Evolutionary conservation across 1,140 invertebrate species (phyloP).

Genomic region (Leptinotarsa texana): DNA sequence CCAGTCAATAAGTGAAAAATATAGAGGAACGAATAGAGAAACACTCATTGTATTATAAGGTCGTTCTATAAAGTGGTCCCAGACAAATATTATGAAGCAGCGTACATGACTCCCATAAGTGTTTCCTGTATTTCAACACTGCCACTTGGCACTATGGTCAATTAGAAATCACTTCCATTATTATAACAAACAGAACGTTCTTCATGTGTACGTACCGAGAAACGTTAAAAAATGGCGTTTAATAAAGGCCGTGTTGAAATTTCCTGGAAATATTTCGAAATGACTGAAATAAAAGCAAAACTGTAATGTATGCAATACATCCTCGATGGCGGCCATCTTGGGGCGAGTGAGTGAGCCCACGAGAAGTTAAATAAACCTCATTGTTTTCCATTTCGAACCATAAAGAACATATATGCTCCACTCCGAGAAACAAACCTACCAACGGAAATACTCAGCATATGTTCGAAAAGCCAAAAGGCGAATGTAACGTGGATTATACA

Average conservation of each 20-base stretch:
- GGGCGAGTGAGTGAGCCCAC: neutral
- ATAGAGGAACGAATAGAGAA: too few relatives aligned
- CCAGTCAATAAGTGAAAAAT: too few relatives aligned
- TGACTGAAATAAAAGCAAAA: neutral
- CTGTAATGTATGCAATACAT: constrained; percentile 3
- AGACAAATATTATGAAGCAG: neutral
- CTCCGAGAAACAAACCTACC: neutral
- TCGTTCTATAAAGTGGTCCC: neutral
- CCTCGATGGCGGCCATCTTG: constrained; percentile 1
- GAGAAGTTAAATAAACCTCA: constrained; percentile 21
- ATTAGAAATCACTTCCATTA: constrained; percentile 6
- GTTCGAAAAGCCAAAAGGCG: constrained; percentile 13
- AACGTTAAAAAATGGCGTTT: neutral
- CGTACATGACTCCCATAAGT: neutral
- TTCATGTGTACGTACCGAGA: neutral
- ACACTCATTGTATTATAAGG: too few relatives aligned
- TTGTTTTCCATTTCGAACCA: constrained; percentile 17
- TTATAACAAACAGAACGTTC: neutral
- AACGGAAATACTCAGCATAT: constrained; percentile 20
- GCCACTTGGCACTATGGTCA: neutral
- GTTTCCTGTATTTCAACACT: constrained; percentile 5
- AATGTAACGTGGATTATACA: constrained; percentile 1
- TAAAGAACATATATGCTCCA: constrained; percentile 14
- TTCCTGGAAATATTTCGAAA: neutral
- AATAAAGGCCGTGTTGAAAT: neutral